Evolutionary conservation across 1,140 invertebrate species (phyloP), one percentile per base, ranked within the genome.

Genomic region (Dendrolimus punctatus): DNA sequence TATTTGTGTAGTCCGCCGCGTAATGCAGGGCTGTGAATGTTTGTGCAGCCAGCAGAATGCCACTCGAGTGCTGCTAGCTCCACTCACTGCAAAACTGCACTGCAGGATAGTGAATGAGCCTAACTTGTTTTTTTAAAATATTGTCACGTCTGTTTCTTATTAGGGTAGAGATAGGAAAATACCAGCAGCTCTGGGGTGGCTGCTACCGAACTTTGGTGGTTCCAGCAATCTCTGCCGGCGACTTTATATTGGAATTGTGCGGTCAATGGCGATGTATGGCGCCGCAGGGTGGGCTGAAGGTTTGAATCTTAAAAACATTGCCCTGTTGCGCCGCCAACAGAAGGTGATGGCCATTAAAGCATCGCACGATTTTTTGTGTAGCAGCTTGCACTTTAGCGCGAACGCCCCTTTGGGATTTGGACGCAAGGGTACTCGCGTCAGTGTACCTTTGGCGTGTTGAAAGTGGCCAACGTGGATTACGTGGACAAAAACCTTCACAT

Each of bases 201-300:
- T 53, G 42, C 55, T 51, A n/a, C 44, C 55, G 5, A 51, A 57
- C 5, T 2, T 46, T 8, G 23, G 3, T 23, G 23, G 23, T 23
- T 23, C 23, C 3, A 23, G 1, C 23, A 8, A 4, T 8, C 2
- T 6, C 4, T 49, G 47, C 38, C 39, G 54, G 8, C 40, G 23
- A 5, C 36, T 56, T 4, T 56, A 56, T 48, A 36, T n/a, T 8
- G 38, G 23, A 36, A 43, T 56, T 2, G 6, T 56, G 10, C 47
- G 48, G 37, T 44, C 40, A n/a, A 55, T 49, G 46, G 23, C 53
- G 10, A 8, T 55, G 38, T 55, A 55, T 23, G 53, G 53, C 9
- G 53, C 46, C 6, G 46, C 53, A 7, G 37, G 49, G 7, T 49
- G 53, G 53, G 46, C 23, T 9, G 9, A 39, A 4, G 39, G 40